phyloP scores from a whole-genome alignment of 1,140 invertebrate genomes.

The Dendrolimus punctatus region DNA sequence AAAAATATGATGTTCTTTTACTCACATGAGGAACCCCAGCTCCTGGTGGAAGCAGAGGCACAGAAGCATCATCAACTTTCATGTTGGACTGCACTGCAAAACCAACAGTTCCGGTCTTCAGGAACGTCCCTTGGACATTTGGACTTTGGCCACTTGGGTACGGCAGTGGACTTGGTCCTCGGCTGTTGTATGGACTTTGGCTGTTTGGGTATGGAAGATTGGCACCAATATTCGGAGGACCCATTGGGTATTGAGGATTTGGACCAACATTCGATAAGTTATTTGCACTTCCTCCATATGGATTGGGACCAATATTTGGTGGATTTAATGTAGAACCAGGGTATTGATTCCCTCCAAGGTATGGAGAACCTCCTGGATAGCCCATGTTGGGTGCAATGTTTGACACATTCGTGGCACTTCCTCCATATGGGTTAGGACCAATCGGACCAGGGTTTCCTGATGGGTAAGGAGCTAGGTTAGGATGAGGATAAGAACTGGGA shows the following conservation, averaged over 20 bases:
- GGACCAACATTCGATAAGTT: constrained; percentile 9
- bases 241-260: constrained; percentile 14
- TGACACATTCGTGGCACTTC: too few species aligned
- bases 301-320: too few species aligned
- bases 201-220: constrained; percentile 12
- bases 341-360: constrained; percentile 1
- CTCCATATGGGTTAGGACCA: too few species aligned
- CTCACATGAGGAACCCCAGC: constrained; percentile 27
- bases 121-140: constrained; percentile 6
- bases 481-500: constrained; percentile 6
- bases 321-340: neutral
- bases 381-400: too few species aligned
- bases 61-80: neutral
- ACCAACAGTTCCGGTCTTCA: constrained; percentile 33
- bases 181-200: too few species aligned
- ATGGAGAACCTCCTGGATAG: neutral
- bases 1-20: neutral
- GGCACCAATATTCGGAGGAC: constrained; percentile 16
- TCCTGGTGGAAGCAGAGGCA: constrained; percentile 23
- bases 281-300: too few species aligned
- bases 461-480: too few species aligned
- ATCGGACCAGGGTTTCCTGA: too few species aligned
- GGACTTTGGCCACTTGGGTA: constrained; percentile 11
- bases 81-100: constrained; percentile 12
- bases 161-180: constrained; percentile 2